These are phyloP conservation scores for Papilio machaon DNA, from an alignment of 1,140 invertebrate genomes.

Conservation along the genomic window DNA sequence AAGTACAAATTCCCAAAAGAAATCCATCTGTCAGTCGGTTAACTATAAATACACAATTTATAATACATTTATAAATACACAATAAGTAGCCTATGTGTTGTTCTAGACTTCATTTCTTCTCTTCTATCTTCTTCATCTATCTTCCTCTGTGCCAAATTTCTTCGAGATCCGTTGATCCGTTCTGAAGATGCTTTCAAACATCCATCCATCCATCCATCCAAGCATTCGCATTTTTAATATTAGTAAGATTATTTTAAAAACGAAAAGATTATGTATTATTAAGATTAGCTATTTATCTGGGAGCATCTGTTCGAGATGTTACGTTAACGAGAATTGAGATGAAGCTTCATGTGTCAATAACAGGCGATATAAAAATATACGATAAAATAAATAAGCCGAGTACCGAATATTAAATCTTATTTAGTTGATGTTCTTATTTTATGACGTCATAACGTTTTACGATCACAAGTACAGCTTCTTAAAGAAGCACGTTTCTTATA, in stretches of 20 bases:
- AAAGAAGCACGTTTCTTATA: background rate
- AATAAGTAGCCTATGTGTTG: no score
- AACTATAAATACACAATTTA: no score
- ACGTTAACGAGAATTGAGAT: conserved; percentile 1
- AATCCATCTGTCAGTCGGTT: no score
- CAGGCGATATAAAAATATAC: background rate
- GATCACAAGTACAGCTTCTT: conserved; percentile 3
- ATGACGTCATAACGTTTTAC: conserved; percentile 9
- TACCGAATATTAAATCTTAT: conserved; percentile 13
- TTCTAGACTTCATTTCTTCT: no score
- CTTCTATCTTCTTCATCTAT: no score
- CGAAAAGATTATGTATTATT: background rate
- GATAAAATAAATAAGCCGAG: background rate
- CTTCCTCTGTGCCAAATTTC: no score
- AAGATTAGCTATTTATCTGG: background rate
- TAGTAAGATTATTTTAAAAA: background rate
- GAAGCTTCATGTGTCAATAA: background rate
- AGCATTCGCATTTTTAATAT: no score
- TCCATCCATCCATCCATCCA: no score
- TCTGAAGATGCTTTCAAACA: no score
- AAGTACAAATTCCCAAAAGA: no score
- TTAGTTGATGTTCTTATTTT: conserved; percentile 12
- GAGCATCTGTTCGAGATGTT: conserved; percentile 15
- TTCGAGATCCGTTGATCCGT: no score
- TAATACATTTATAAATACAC: no score